Evolutionary conservation across 2,113 vertebrate genomes (phyloP).

Genomic region (Campylomormyrus numenius): DNA sequence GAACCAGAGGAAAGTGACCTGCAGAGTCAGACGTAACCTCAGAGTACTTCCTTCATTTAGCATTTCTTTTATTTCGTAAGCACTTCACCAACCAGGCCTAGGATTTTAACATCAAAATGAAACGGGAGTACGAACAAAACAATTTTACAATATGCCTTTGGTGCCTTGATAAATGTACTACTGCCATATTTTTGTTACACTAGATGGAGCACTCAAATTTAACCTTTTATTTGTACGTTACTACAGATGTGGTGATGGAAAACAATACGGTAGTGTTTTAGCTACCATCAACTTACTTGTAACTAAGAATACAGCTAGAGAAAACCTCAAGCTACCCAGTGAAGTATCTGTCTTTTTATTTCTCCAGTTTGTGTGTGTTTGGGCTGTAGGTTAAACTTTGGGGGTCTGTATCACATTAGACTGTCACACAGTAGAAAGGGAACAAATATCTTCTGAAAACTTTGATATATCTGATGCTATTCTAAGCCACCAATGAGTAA

Average conservation of each 20-base stretch:
- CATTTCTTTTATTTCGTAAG: slow-evolving; percentile 38
- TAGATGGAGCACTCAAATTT: slow-evolving; percentile 54
- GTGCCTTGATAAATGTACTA: slow-evolving; percentile 70
- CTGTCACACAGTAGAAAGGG: neutral
- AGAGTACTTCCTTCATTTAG: neutral
- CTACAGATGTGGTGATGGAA: slow-evolving; percentile 68
- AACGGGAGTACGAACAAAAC: slow-evolving; percentile 36
- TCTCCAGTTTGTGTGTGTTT: neutral
- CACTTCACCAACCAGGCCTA: slow-evolving; percentile 30
- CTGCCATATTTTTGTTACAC: slow-evolving; percentile 57
- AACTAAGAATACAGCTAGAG: slow-evolving; percentile 43
- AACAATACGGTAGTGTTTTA: slow-evolving; percentile 80
- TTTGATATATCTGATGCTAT: neutral
- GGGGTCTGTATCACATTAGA: neutral
- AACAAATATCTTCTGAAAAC: neutral
- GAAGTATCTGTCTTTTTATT: slow-evolving; percentile 9
- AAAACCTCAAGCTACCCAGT: neutral
- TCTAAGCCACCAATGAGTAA: neutral
- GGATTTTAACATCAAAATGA: slow-evolving; percentile 18
- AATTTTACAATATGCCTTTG: slow-evolving; percentile 33
- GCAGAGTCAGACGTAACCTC: neutral
- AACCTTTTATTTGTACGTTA: slow-evolving; percentile 54
- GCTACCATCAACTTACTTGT: slow-evolving; percentile 62
- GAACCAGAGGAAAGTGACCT: neutral
- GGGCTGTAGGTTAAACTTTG: neutral